A percentile compares a stretch with the other conserved stretches of the same genome.
These are phyloP conservation scores for Aradophagus sp. DNA, from an alignment of 1,140 invertebrate species.

Conservation along the genomic window DNA sequence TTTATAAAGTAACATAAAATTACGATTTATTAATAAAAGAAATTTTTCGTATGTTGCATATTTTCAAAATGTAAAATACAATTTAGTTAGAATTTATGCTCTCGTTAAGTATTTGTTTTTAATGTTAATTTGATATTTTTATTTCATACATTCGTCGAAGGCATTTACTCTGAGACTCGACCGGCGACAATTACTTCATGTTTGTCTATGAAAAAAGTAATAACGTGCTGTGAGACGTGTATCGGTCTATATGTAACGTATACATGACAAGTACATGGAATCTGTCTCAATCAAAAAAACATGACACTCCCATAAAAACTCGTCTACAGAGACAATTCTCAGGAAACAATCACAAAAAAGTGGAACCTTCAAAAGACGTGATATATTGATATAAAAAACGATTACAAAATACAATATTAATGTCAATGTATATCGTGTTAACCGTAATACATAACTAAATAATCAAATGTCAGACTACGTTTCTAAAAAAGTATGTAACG, in stretches of 20 bases:
- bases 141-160: too few species aligned
- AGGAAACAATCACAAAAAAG: constrained; percentile 57
- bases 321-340: constrained; percentile 58
- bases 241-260: constrained; percentile 41
- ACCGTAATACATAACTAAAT: constrained; percentile 39
- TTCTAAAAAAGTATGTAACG: too few species aligned
- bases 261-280: constrained; percentile 52
- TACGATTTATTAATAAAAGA: too few species aligned
- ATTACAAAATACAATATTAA: constrained; percentile 49
- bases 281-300: constrained; percentile 56
- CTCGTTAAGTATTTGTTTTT: too few species aligned
- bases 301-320: constrained; percentile 56
- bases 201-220: constrained; percentile 27
- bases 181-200: constrained; percentile 14
- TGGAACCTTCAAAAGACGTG: constrained; percentile 46
- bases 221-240: constrained; percentile 38
- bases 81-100: too few species aligned
- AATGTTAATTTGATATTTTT: too few species aligned
- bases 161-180: constrained; percentile 16
- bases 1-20: too few species aligned
- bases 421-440: constrained; percentile 43
- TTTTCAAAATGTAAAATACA: too few species aligned
- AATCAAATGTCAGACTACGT: constrained; percentile 39
- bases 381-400: constrained; percentile 36
- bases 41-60: too few species aligned